These are phyloP conservation scores for Tamandua tetradactyla DNA, from an alignment of 2,797 vertebrate species.

Conservation along the genomic window DNA sequence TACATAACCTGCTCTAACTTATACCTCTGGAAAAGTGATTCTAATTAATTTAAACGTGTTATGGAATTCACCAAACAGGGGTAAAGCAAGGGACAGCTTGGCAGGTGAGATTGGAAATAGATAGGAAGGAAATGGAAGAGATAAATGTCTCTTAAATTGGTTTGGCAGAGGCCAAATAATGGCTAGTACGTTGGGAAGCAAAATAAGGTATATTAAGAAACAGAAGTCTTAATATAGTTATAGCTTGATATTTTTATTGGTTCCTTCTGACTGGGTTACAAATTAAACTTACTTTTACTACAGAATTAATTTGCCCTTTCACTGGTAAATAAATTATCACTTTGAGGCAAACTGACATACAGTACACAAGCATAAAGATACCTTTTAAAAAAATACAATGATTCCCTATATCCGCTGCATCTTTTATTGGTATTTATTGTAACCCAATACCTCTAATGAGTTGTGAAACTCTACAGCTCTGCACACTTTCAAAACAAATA, in stretches of 20 bases:
- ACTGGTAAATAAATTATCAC: not conserved
- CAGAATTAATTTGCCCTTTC: conserved; percentile 37
- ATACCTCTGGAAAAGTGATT: not conserved
- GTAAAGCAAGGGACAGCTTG: not conserved
- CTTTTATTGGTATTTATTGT: not conserved
- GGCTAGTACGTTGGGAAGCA: not conserved
- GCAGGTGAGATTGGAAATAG: not conserved
- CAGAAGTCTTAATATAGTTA: not conserved
- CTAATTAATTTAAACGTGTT: conserved; percentile 20
- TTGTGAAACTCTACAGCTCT: not conserved
- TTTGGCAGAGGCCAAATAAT: conserved; percentile 14
- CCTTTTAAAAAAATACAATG: not conserved
- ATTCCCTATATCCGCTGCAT: not conserved
- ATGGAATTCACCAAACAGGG: not conserved
- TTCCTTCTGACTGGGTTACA: conserved; percentile 26
- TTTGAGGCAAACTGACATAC: not conserved
- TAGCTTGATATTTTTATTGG: not conserved
- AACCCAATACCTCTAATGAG: not conserved
- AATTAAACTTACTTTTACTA: not conserved
- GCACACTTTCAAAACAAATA: not conserved
- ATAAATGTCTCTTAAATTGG: conserved; percentile 1
- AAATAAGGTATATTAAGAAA: not conserved
- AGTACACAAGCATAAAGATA: not conserved
- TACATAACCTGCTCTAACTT: not conserved
- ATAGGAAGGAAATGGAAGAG: not conserved